Percentiles rank a stretch among this genome's conserved stretches.
phyloP scores from a whole-genome alignment of 1,140 invertebrate species.

The Caenorhabditis tropicalis region DNA sequence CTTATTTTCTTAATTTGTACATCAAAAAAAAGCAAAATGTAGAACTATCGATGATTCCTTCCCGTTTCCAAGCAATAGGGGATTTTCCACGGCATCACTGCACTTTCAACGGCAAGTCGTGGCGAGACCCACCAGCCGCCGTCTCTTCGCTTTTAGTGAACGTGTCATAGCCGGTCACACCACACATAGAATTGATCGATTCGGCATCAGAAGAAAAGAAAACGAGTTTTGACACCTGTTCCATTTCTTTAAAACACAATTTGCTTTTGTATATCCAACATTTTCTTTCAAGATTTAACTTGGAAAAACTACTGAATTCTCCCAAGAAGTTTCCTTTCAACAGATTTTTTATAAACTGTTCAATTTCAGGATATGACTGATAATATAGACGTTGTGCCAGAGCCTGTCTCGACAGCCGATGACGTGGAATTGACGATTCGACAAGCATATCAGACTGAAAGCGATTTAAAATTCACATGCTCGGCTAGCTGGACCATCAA shows the following conservation, averaged over 20 bases:
- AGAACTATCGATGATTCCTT: no score
- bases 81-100: neutral
- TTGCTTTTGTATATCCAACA: no score
- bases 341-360: no score
- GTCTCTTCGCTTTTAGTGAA: neutral
- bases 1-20: no score
- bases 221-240: slow-evolving; percentile 24
- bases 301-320: no score
- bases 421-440: slow-evolving; percentile 52
- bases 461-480: slow-evolving; percentile 46
- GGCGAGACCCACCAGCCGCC: slow-evolving; percentile 1
- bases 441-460: slow-evolving; percentile 47
- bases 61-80: neutral
- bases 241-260: neutral
- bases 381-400: neutral
- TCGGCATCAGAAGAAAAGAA: neutral
- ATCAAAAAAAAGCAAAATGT: no score
- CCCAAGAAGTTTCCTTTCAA: neutral
- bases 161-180: slow-evolving; percentile 39
- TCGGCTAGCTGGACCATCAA: slow-evolving; percentile 50
- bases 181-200: neutral
- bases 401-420: neutral
- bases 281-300: no score
- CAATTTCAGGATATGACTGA: slow-evolving; percentile 21
- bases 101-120: neutral